Conservation (phyloP, 2,888 invertebrate genomes). For the Sceliomorpha sp. region DNA sequence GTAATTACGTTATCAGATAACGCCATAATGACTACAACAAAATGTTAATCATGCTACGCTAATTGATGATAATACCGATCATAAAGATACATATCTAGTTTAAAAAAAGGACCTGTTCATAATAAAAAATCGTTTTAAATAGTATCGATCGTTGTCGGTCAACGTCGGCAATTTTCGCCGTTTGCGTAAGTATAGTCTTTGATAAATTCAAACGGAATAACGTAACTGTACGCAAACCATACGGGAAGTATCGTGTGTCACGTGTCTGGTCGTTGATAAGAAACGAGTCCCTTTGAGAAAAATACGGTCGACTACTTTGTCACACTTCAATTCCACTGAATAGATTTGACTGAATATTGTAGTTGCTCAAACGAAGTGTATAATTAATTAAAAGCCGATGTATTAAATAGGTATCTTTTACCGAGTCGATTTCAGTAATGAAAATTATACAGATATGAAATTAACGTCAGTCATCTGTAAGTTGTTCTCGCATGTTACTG, state of each 20-base stretch:
- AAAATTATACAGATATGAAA: too few relatives aligned
- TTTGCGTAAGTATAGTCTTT: constrained; percentile 18
- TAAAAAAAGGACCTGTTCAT: not conserved
- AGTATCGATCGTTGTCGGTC: too few relatives aligned
- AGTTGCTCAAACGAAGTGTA: constrained; percentile 16
- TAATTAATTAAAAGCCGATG: too few relatives aligned
- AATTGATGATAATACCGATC: too few relatives aligned
- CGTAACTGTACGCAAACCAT: constrained; percentile 50
- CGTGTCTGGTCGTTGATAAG: constrained; percentile 44
- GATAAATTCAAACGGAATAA: constrained; percentile 43
- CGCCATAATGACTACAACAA: too few relatives aligned
- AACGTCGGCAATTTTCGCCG: constrained; percentile 29
- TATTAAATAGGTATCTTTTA: too few relatives aligned
- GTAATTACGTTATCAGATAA: too few relatives aligned
- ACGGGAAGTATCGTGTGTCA: constrained; percentile 40
- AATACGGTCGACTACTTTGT: constrained; percentile 39
- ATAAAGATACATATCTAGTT: too few relatives aligned
- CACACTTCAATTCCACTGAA: constrained; percentile 38
- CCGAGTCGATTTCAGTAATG: too few relatives aligned
- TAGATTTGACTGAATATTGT: constrained; percentile 29
- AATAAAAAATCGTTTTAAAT: constrained; percentile 1
- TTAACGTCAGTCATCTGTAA: too few relatives aligned
- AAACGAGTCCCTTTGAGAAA: constrained; percentile 38
- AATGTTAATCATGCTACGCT: too few relatives aligned
- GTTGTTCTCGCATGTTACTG: too few relatives aligned